Evolutionary conservation across 2,113 vertebrate species (phyloP), one percentile per base, ranked within the genome.

Genomic region (Barbus barbus): DNA sequence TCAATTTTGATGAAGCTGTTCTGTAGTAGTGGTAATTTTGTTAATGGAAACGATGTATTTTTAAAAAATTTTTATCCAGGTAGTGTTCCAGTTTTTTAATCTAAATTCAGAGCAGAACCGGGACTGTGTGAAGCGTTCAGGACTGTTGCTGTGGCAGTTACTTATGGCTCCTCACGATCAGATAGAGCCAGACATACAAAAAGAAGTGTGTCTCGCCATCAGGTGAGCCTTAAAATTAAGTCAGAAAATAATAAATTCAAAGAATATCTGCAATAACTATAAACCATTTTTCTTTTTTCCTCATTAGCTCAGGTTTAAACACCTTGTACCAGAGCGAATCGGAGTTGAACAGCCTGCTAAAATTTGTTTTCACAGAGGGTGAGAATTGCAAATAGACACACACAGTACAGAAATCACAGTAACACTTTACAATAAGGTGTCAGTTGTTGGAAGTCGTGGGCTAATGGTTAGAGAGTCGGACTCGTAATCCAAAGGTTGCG

Each of bases 51-150:
- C n/a, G n/a, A n/a, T n/a, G n/a, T n/a, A n/a, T n/a, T n/a, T n/a
- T n/a, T n/a, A n/a, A n/a, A n/a, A n/a, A n/a, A n/a, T n/a, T n/a
- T 1, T 76, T 73, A 8, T 86, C 20, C 90, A 99, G 98, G 98
- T 99, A 90, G 97, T 99, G 80, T 99, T 99, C 92, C 97, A 96
- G 89, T 99, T 98, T 95, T 98, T 98, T 90, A 98, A 97, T 90
- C 96, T 96, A 53, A 97, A 98, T 94, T 97, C 96, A 0, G 97
- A 99, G 91, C 96, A 97, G 90, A 98, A 98, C 84, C 93, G 96
- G 82, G 97, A 99, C 81, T 98, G 96, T 80, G 94, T 99, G 79
- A 95, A 96, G 24, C 95, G 97, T 6, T 95, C 97, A 1, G 96
- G 97, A 53, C 91, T 98, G 0, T 92, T 99, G 67, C 94, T 99